phyloP scores from a whole-genome alignment of 2,797 vertebrate species.

The Pseudopleuronectes americanus region DNA sequence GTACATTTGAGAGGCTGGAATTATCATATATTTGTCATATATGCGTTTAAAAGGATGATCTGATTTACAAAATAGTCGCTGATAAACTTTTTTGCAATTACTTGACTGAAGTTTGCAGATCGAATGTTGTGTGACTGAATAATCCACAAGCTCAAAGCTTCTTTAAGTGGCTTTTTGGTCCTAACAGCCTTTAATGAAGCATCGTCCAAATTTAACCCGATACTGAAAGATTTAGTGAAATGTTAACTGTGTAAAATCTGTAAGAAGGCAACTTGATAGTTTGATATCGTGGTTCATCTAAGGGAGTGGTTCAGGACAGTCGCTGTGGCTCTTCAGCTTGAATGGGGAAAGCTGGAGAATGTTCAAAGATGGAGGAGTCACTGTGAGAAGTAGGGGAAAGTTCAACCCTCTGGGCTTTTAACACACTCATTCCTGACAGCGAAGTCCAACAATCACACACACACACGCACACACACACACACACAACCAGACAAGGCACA shows the following conservation, averaged over 20 bases:
- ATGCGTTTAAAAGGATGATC: no score
- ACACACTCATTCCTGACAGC: constrained; percentile 53
- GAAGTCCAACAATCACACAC: constrained; percentile 41
- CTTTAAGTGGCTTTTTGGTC: no score
- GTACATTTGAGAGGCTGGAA: no score
- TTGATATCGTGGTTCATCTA: not conserved
- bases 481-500: constrained; percentile 42
- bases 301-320: not conserved
- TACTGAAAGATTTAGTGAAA: no score
- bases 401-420: constrained; percentile 72
- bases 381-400: constrained; percentile 86
- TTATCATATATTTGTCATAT: no score
- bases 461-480: constrained; percentile 3
- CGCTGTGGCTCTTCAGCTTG: constrained; percentile 10
- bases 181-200: no score
- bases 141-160: no score
- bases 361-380: constrained; percentile 39
- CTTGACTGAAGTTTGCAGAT: no score
- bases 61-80: not conserved
- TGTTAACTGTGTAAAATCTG: no score
- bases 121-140: not conserved
- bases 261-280: not conserved
- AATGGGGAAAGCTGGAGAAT: constrained; percentile 56
- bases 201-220: no score
- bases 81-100: not conserved